These are phyloP conservation scores for Eulemur macaco DNA, from an alignment of 2,113 vertebrate species.

Conservation along the genomic window DNA sequence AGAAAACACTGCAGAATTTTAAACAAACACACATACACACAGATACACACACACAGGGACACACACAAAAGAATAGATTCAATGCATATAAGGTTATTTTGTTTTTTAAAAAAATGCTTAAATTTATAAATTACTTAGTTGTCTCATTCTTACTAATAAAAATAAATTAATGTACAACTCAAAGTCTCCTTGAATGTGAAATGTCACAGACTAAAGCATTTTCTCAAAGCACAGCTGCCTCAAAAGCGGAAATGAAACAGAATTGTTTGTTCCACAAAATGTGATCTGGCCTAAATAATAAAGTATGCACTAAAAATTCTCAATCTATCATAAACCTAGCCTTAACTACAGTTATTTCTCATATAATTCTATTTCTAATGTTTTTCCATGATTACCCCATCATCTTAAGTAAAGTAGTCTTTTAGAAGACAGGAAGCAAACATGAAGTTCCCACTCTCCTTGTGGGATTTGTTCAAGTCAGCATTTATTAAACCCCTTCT, in stretches of 20 bases:
- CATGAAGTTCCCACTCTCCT: not conserved
- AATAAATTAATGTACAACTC: conserved; percentile 14
- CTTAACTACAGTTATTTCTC: not conserved
- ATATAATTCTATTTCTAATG: not conserved
- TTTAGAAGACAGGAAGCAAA: not conserved
- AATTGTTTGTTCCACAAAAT: conserved; percentile 34
- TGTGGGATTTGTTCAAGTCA: conserved; percentile 25
- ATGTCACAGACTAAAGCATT: not conserved
- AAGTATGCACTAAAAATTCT: not conserved
- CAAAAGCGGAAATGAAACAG: conserved; percentile 52
- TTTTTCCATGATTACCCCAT: not conserved
- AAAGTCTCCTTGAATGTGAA: conserved; percentile 29
- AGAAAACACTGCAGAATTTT: not conserved
- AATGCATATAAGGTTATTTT: not conserved
- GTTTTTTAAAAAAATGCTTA: not conserved
- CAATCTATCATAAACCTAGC: not conserved
- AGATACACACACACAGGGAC: not conserved
- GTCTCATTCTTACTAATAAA: conserved; percentile 25
- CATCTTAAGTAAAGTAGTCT: not conserved
- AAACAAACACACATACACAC: not conserved
- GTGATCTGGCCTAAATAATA: not conserved
- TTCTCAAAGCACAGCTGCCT: conserved; percentile 60
- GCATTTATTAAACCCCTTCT: not conserved
- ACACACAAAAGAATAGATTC: not conserved
- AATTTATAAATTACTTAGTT: conserved; percentile 7